Percentiles rank a stretch among this genome's conserved stretches.
Conservation (phyloP, 2,888 invertebrate genomes). For the Macrophya alboannulata region DNA sequence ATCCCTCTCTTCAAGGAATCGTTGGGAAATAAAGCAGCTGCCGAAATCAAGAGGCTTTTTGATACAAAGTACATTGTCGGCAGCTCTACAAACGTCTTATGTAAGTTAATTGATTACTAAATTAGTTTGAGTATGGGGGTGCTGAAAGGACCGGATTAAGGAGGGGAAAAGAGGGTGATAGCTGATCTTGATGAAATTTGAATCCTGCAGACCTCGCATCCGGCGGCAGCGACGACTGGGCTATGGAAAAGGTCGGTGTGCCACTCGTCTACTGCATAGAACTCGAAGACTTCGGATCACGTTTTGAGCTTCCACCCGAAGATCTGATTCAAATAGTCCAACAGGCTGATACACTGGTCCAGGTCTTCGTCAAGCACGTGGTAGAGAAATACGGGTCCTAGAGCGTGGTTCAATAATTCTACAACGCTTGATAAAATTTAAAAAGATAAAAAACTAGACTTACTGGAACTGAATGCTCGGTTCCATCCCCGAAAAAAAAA, state of each 20-base stretch:
- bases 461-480: too few species aligned
- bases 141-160: neutral
- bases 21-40: constrained; percentile 46
- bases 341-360: constrained; percentile 5
- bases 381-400: neutral
- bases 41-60: neutral
- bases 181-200: neutral
- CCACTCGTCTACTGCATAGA: constrained; percentile 84
- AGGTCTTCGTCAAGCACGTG: constrained; percentile 14
- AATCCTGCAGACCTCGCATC: constrained; percentile 76
- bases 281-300: constrained; percentile 81
- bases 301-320: neutral
- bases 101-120: neutral
- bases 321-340: neutral
- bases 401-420: neutral
- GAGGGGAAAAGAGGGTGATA: neutral
- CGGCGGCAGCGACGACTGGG: constrained; percentile 85
- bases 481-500: too few species aligned
- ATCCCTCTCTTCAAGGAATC: neutral
- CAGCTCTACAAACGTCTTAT: constrained; percentile 35
- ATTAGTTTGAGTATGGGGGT: neutral
- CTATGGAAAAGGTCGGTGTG: constrained; percentile 81
- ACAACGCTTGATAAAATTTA: neutral
- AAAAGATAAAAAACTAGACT: too few species aligned
- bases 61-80: constrained; percentile 28